Conservation (phyloP, 2,888 invertebrate genomes). For the Zaprionus obscuricornis region DNA sequence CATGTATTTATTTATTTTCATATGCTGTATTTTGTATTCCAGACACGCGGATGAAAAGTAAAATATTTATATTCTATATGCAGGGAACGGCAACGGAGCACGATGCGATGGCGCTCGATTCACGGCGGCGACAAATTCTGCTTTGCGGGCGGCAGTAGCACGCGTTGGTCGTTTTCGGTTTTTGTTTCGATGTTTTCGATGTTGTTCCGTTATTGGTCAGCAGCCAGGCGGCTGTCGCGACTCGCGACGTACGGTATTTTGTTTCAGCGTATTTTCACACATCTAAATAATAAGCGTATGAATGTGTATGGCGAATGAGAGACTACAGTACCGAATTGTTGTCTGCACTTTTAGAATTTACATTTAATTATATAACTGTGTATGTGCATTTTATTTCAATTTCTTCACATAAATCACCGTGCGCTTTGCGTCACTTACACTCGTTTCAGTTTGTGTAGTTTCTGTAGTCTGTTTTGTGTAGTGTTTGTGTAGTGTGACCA, state of each 20-base stretch:
- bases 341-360: constrained; percentile 34
- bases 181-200: too few species aligned
- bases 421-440: constrained; percentile 61
- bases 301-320: too few species aligned
- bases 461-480: too few species aligned
- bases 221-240: constrained; percentile 27
- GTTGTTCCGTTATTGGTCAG: constrained; percentile 56
- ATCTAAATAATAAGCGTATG: constrained; percentile 10
- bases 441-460: constrained; percentile 64
- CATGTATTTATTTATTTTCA: constrained; percentile 13
- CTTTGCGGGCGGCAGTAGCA: constrained; percentile 59
- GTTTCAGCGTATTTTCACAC: constrained; percentile 42
- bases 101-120: constrained; percentile 32
- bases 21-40: constrained; percentile 58
- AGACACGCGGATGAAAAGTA: constrained; percentile 60
- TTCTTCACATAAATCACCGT: constrained; percentile 42
- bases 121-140: constrained; percentile 52
- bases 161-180: constrained; percentile 70
- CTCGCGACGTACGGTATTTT: constrained; percentile 32
- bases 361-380: constrained; percentile 52
- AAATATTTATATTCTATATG: constrained; percentile 57
- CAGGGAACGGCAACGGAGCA: constrained; percentile 27
- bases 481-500: constrained; percentile 38
- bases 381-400: constrained; percentile 53
- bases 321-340: constrained; percentile 3